A percentile compares a stretch with the other conserved stretches of the same genome.
Conservation (phyloP, 2,888 invertebrate genomes). For the Drosophila aldrichi region DNA sequence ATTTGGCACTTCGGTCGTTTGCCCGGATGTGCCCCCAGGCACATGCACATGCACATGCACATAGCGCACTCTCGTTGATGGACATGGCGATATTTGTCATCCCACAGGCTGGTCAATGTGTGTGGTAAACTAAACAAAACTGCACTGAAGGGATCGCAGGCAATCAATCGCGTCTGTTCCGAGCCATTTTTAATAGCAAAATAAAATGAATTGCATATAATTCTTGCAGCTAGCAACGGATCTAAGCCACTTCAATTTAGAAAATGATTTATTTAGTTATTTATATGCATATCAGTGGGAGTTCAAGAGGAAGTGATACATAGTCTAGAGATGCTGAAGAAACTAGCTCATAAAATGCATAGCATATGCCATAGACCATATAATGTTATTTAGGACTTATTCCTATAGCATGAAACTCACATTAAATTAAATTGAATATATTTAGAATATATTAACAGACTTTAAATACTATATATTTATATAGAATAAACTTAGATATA, state of each 20-base stretch:
- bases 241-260: neutral
- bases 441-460: no score
- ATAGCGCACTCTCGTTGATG: conserved; percentile 43
- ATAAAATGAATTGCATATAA: neutral
- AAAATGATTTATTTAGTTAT: neutral
- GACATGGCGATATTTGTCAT: conserved; percentile 38
- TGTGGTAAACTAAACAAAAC: conserved; percentile 5
- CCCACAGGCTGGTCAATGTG: conserved; percentile 14
- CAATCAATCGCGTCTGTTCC: conserved; percentile 11
- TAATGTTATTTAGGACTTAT: neutral
- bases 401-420: no score
- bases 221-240: neutral
- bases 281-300: no score
- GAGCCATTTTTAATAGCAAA: neutral
- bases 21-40: conserved; percentile 10
- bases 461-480: no score
- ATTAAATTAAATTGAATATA: no score
- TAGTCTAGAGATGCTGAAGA: no score
- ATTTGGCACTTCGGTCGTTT: conserved; percentile 33
- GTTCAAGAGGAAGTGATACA: no score
- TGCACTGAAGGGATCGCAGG: conserved; percentile 1
- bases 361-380: neutral
- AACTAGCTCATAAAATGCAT: neutral
- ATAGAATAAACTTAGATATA: no score
- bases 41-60: conserved; percentile 9